Evolutionary conservation across 92 coral and sea anemone species (phyloP).

Genomic region (Phenganax marumi): DNA sequence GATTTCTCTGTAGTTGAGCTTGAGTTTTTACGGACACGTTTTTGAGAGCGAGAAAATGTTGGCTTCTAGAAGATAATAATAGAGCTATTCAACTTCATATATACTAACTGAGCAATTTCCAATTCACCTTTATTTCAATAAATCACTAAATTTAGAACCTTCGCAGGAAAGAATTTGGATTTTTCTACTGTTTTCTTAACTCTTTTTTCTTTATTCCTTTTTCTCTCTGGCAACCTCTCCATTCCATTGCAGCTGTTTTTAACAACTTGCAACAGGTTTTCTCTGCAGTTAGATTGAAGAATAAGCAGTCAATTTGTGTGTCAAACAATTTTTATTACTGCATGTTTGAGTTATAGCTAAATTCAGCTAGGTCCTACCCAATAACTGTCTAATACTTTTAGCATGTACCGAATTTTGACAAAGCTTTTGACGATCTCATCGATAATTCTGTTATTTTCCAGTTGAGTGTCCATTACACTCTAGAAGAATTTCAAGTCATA

Average conservation of each 20-base stretch:
- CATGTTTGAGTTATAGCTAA: neutral
- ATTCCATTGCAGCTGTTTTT: neutral
- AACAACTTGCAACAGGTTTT: constrained; percentile 9
- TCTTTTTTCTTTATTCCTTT: neutral
- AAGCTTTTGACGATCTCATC: constrained; percentile 88
- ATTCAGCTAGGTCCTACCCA: no score
- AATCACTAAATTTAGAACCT: neutral
- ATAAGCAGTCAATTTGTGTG: neutral
- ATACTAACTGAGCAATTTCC: no score
- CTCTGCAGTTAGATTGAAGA: constrained; percentile 8
- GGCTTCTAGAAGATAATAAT: no score
- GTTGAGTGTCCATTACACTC: constrained; percentile 63
- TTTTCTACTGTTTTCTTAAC: neutral
- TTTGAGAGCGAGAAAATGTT: neutral
- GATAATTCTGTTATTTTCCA: constrained; percentile 80
- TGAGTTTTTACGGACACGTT: constrained; percentile 6
- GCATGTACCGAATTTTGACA: constrained; percentile 66
- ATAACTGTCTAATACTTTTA: neutral
- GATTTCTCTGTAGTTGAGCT: neutral
- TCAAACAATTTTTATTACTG: neutral
- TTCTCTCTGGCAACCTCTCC: neutral
- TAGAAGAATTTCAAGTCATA: constrained; percentile 45
- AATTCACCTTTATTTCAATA: no score
- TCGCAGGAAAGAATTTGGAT: constrained; percentile 15
- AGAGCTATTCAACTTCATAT: no score